Evolutionary conservation across 64 coral and sea anemone genomes (phyloP), one percentile per base, ranked within the genome.

Genomic region (Dendrophyllia cribrosa): DNA sequence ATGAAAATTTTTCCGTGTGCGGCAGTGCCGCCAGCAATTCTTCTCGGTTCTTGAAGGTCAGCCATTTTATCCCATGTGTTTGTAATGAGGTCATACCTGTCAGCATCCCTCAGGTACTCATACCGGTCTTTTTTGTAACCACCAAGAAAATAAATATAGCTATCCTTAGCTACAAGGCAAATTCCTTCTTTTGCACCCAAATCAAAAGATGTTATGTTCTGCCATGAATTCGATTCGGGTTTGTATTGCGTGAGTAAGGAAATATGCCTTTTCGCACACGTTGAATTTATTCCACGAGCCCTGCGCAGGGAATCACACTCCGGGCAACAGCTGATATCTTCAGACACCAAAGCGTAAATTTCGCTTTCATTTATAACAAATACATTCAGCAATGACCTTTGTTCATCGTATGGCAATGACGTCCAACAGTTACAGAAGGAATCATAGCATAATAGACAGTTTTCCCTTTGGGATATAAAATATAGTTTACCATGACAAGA

Each of bases 61-160:
- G 74, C 74, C 4, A 77, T 22, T 55, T 77, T 77, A 16, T 77
- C 74, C 74, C 74, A 77, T 9, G 48, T 50, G 16, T 77, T 77
- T 55, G 47, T n/a, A 53, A 0, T 22, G 20, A 77, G 47, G 49
- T 77, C 46, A n/a, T 77, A 77, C 74, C 74, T 55, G 74, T 77
- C 49, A 1, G 12, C 74, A 20, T 77, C 74, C 17, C 20, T 52
- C 44, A 77, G 49, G 74, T 9, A 19, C 4, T 53, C 50, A 53
- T 10, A 50, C 50, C 16, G 16, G 4, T 51, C 73, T 7, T 51
- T 16, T 50, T 17, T 45, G 8, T 20, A 17, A 16, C 73, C 73
- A 51, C 73, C 73, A 76, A 77, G 13, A 22, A 77, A 56, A 55
- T 77, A 77, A 20, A 77, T 21, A 49, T 22, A 77, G 53, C 53